Evolutionary conservation across 37 sponge, comb jelly and placozoan genomes (phyloP).

Genomic region (Halichondria panicea): DNA sequence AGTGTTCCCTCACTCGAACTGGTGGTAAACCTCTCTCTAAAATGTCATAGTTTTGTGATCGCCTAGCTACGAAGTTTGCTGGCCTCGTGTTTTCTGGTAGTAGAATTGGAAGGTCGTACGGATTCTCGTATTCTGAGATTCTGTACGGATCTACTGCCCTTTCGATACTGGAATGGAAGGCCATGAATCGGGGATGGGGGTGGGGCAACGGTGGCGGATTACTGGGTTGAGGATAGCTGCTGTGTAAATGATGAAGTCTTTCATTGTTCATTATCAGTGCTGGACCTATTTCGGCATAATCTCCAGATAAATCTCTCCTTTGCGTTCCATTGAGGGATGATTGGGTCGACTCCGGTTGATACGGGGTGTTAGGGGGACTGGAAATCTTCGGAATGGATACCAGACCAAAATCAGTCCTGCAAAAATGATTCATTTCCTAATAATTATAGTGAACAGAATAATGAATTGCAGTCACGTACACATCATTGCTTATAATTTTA

Average conservation of each 20-base stretch:
- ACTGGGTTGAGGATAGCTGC: too few species aligned
- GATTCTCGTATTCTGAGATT: too few species aligned
- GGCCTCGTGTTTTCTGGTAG: background rate
- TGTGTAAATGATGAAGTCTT: background rate
- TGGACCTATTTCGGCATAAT: conserved; percentile 18
- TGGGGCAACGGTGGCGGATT: too few species aligned
- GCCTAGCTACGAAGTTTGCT: background rate
- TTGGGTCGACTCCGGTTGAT: background rate
- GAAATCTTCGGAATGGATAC: too few species aligned
- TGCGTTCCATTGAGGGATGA: background rate
- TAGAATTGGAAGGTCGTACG: background rate
- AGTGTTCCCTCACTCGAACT: background rate
- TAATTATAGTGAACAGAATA: too few species aligned
- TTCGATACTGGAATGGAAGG: too few species aligned
- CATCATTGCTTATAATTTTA: too few species aligned
- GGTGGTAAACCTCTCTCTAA: background rate
- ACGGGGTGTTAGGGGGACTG: background rate
- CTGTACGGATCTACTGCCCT: too few species aligned
- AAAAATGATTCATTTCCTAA: too few species aligned
- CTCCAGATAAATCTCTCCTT: conserved; percentile 2
- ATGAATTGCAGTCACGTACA: too few species aligned
- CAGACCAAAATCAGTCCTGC: too few species aligned
- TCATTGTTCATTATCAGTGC: background rate
- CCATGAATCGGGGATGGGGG: too few species aligned
- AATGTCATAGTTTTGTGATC: background rate